Evolutionary conservation across 35 echinoderm and acorn worm species (phyloP).

Genomic region (Ophioderma brevispina): DNA sequence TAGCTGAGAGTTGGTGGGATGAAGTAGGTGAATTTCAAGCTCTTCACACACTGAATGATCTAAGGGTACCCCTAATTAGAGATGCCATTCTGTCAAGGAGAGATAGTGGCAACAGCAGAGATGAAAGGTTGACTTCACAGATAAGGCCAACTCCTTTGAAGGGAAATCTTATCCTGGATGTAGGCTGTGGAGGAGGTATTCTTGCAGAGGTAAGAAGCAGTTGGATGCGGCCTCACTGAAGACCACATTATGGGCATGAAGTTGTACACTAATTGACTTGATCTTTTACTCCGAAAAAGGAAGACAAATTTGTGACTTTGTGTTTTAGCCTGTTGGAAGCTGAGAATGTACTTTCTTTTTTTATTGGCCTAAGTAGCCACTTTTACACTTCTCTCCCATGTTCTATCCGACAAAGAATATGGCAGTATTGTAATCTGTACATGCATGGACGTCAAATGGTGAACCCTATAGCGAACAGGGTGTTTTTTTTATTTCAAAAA

Average conservation of each 20-base stretch:
- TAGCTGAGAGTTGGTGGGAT: slow-evolving; percentile 49
- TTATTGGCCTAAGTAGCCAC: no score
- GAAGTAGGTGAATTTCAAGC: slow-evolving; percentile 65
- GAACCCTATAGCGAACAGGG: no score
- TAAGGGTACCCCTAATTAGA: slow-evolving; percentile 87
- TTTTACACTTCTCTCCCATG: no score
- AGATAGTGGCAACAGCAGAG: not conserved
- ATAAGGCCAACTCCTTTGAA: slow-evolving; percentile 52
- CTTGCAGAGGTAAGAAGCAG: slow-evolving; percentile 91
- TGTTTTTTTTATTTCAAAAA: no score
- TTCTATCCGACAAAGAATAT: no score
- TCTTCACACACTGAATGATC: slow-evolving; percentile 74
- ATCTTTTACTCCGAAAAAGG: no score
- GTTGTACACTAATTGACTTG: not conserved
- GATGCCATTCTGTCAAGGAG: slow-evolving; percentile 45
- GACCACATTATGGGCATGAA: not conserved
- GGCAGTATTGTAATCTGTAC: no score
- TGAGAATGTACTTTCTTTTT: no score
- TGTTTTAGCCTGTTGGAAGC: no score
- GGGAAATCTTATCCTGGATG: slow-evolving; percentile 77
- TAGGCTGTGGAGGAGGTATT: slow-evolving; percentile 95
- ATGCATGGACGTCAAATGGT: no score
- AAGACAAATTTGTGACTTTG: no score
- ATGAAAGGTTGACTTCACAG: not conserved
- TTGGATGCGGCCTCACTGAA: no score